Conservation (phyloP, 2,888 invertebrate genomes). For the Leptopilina syphax region DNA sequence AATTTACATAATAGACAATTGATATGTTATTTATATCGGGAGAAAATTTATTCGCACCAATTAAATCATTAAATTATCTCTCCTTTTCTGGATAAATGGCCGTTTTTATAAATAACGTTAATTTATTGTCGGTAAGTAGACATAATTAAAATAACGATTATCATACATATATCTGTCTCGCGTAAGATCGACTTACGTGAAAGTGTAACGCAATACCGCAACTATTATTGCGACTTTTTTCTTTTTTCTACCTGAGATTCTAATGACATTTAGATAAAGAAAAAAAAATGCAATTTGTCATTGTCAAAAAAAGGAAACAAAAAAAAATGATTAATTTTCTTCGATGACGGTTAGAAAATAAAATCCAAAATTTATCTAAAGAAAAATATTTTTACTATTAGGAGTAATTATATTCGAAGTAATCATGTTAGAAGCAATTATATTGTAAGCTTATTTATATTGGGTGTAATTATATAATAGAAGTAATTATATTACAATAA, state of each 20-base stretch:
- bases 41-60: conserved; percentile 24
- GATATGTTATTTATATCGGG: conserved; percentile 20
- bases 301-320: no score
- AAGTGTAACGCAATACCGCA: conserved; percentile 26
- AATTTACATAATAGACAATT: conserved; percentile 14
- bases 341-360: no score
- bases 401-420: no score
- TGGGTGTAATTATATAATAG: no score
- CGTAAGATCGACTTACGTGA: conserved; percentile 28
- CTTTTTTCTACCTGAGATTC: not conserved
- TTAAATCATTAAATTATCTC: conserved; percentile 27
- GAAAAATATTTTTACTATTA: no score
- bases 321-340: not conserved
- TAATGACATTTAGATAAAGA: not conserved
- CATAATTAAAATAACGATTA: conserved; percentile 25
- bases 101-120: conserved; percentile 20
- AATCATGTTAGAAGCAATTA: no score
- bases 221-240: not conserved
- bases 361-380: no score
- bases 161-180: conserved; percentile 26
- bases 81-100: conserved; percentile 7
- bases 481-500: no score
- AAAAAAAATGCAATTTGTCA: not conserved
- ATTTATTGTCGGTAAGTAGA: conserved; percentile 4
- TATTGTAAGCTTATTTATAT: no score